phyloP scores from a whole-genome alignment of 2,888 invertebrate species.

The Chrysolina oricalcia region DNA sequence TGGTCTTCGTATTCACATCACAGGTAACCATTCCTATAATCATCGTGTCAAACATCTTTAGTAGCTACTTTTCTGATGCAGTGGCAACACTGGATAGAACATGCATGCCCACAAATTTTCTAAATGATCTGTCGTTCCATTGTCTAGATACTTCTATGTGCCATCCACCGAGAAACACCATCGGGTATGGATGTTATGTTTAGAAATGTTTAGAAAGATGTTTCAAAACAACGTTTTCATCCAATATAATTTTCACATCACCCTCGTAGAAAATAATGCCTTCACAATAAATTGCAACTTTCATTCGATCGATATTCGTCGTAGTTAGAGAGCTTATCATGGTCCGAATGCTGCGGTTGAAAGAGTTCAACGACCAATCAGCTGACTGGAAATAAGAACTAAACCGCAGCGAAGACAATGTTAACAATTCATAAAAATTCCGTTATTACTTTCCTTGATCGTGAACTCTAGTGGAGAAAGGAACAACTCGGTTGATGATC shows the following conservation, averaged over 20 bases:
- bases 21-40: too few species aligned
- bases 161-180: too few species aligned
- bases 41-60: too few species aligned
- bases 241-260: neutral
- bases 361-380: slow-evolving; percentile 27
- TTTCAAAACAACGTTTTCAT: too few species aligned
- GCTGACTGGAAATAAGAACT: slow-evolving; percentile 25
- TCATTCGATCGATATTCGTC: neutral
- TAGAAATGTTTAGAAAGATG: too few species aligned
- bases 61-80: too few species aligned
- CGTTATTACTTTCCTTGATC: slow-evolving; percentile 22
- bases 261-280: neutral
- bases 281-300: slow-evolving; percentile 3
- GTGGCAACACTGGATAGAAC: too few species aligned
- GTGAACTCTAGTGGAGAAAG: slow-evolving; percentile 9
- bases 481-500: neutral
- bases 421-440: slow-evolving; percentile 25
- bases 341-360: neutral
- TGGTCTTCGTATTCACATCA: too few species aligned
- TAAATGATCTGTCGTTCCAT: too few species aligned
- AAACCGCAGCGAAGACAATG: slow-evolving; percentile 22
- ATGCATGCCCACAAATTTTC: too few species aligned
- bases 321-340: neutral
- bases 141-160: too few species aligned
- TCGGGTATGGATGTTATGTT: too few species aligned